Base-by-base conservation (phyloP, 2,888 invertebrate species). In the Acanthopleura granulata region DNA sequence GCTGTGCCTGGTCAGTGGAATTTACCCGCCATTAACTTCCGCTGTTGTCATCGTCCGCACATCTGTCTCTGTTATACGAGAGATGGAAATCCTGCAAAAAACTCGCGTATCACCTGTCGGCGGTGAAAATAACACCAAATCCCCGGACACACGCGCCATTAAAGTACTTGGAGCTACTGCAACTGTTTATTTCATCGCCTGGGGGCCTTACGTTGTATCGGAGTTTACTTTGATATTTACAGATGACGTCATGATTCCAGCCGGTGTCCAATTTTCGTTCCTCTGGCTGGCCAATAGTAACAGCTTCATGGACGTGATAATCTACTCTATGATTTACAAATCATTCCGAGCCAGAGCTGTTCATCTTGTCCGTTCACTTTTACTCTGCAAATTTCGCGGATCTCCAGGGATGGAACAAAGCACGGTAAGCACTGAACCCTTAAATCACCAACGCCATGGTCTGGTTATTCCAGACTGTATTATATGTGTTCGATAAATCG, bases 231-330 rank as follows among this genome's bases (percentile, higher is more conserved):
- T 72, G 1, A 76, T 80, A 49, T 75, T 81, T 40, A 40, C 75
- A 9, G 70, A 74, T 22, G 62, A 50, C 50, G 25, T 74, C 0
- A 30, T 18, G 6, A 70, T 78, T 11, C 80, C 80, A 9, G 70
- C 72, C 16, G 50, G 61, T 14, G 70, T 78, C 6, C 72, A 75
- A 16, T 83, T 82, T 66, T 71, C 74, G 6, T 77, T 78, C 0
- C 49, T 80, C 66, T 82, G 83, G 82, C 66, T 83, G 29, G 82
- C 81, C 11, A 82, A 83, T 70, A 75, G 77, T 25, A 83, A 82
- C 75, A 83, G 82, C 69, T 83, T 82, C 72, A 78, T 80, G 72
- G 80, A 83, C 51, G 83, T 83, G 18, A 73, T 82, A 30, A 80
- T 83, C 18, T 83, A 82, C 69, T 81, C 81, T 1, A 72, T 74